Base-by-base conservation (phyloP, 2,888 invertebrate species). In the Xylota sylvarum region DNA sequence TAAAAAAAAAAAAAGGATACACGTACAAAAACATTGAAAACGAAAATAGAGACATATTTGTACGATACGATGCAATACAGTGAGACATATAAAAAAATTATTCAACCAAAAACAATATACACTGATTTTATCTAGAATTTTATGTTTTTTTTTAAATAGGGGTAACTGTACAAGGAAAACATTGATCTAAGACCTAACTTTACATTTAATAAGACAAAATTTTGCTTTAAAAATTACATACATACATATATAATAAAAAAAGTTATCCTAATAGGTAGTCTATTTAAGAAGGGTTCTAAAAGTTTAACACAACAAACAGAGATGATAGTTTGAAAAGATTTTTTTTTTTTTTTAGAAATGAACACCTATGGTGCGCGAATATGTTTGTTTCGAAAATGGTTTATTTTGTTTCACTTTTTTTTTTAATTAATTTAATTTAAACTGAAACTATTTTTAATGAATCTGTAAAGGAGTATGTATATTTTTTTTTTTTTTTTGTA, bases 401-500 rank as follows among this genome's bases (percentile, higher is more conserved):
- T 58, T 69, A 46, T 43, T 43, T 60, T 56, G 30, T 23, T 19
- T 23, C 23, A 23, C 23, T 2, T 58, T 12, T 58, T 27, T 23
- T 32, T n/a, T 50, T 70, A 64, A 23, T 74, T 52, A 37, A 40
- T 48, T 32, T 32, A 37, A 40, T 37, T 50, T 48, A n/a, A 76
- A 85, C 10, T 43, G 17, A 65, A 80, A 65, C 10, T 60, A n/a
- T 72, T 60, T 60, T 19, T 48, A 50, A 86, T 81, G 80, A 87
- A 88, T 88, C 81, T 79, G 78, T 78, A 79, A 72, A 81, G 48
- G 80, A 81, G 74, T 76, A 55, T 79, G 80, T 46, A 67, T 37
- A 55, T 65, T 50, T 27, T 69, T 65, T 84, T 69, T 50, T 70
- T 74, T 32, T 48, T 60, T 62, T 82, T 74, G 50, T 60, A 76